phyloP scores from a whole-genome alignment of 2,888 invertebrate genomes.

The Standfussiana lucernea region DNA sequence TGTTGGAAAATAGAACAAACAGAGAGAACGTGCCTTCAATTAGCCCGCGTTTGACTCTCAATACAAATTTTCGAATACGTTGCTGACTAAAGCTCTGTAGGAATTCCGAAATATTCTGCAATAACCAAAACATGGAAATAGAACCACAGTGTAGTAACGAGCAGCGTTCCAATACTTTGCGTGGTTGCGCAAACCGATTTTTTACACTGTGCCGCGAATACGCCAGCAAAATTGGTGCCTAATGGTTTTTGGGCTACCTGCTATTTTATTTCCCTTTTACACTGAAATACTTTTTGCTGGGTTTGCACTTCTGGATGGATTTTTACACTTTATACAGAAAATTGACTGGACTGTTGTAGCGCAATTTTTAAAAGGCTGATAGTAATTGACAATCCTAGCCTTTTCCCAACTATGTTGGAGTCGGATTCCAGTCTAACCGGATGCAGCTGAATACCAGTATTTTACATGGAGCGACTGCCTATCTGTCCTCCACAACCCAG shows the following conservation, averaged over 20 bases:
- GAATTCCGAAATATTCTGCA: conserved; percentile 44
- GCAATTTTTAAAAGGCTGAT: background rate
- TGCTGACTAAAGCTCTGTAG: conserved; percentile 38
- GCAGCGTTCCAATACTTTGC: conserved; percentile 24
- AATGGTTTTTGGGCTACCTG: conserved; percentile 49
- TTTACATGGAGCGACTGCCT: too few relatives aligned
- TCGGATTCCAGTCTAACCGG: too few relatives aligned
- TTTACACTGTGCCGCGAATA: conserved; percentile 21
- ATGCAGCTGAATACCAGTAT: too few relatives aligned
- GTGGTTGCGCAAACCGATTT: conserved; percentile 24
- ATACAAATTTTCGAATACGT: conserved; percentile 28
- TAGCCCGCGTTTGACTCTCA: conserved; percentile 12
- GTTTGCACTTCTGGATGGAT: conserved; percentile 1
- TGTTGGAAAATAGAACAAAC: conserved; percentile 16
- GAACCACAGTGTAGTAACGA: conserved; percentile 31
- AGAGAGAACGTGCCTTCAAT: conserved; percentile 36
- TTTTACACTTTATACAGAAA: conserved; percentile 18
- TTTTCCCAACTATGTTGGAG: too few relatives aligned
- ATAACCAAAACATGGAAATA: conserved; percentile 53
- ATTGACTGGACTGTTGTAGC: background rate
- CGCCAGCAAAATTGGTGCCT: conserved; percentile 30
- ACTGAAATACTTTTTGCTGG: conserved; percentile 25
- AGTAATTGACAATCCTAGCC: background rate
- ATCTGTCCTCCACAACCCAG: too few relatives aligned
- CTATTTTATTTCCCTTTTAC: conserved; percentile 46